Evolutionary conservation across 92 coral and sea anemone species (phyloP).

Genomic region (Ricordea florida): DNA sequence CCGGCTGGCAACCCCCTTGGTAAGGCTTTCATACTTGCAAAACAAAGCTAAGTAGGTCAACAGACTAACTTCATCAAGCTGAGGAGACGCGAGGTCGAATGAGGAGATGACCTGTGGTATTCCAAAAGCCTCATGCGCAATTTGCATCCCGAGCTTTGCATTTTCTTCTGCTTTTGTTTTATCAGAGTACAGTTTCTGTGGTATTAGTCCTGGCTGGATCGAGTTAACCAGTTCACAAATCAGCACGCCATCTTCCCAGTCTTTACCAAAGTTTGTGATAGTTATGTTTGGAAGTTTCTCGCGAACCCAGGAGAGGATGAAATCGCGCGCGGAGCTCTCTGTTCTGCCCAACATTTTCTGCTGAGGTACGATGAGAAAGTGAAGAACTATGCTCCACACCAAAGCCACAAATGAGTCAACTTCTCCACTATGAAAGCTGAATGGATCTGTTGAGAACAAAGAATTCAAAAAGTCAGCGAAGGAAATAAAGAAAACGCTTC

Average conservation of each 20-base stretch:
- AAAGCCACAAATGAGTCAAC: conserved; percentile 68
- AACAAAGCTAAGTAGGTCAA: conserved; percentile 91
- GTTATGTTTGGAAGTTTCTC: conserved; percentile 80
- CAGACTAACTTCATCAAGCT: conserved; percentile 92
- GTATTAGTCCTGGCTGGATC: conserved; percentile 78
- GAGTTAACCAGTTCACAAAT: conserved; percentile 93
- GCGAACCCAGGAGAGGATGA: conserved; percentile 84
- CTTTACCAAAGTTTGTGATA: conserved; percentile 81
- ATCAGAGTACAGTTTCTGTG: conserved; percentile 67
- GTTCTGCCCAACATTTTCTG: conserved; percentile 77
- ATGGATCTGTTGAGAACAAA: conserved; percentile 60
- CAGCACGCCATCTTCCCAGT: conserved; percentile 91
- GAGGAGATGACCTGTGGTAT: conserved; percentile 95
- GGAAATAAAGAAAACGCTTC: not conserved
- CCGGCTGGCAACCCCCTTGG: conserved; percentile 26
- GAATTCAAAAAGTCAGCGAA: not conserved
- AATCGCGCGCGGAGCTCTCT: conserved; percentile 77
- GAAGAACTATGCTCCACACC: conserved; percentile 79
- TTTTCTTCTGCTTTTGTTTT: conserved; percentile 79
- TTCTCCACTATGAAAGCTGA: conserved; percentile 52
- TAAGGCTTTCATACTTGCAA: conserved; percentile 83
- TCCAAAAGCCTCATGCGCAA: conserved; percentile 92
- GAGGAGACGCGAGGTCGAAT: conserved; percentile 80
- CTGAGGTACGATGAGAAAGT: conserved; percentile 67
- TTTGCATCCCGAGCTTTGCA: conserved; percentile 90